These are phyloP conservation scores for Siphonodentalium dalli DNA, from an alignment of 2,888 invertebrate genomes.

Conservation along the genomic window DNA sequence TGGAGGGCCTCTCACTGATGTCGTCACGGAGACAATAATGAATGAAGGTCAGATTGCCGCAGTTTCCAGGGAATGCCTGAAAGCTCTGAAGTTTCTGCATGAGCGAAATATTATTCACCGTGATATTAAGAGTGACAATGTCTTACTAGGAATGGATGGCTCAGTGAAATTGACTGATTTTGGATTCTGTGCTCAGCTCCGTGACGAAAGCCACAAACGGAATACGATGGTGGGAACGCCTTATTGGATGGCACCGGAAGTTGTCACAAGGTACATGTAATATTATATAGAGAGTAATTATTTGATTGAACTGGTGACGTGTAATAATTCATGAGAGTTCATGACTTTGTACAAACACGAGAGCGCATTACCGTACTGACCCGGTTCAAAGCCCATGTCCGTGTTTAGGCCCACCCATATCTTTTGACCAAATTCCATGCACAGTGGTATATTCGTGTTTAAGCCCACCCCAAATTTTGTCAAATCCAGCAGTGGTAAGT, in stretches of 20 bases:
- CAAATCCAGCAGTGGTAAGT: too few relatives aligned
- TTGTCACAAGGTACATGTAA: conserved; percentile 67
- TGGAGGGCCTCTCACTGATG: conserved; percentile 92
- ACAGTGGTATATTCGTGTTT: too few relatives aligned
- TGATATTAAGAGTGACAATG: conserved; percentile 97
- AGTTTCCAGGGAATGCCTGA: conserved; percentile 86
- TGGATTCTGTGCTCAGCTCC: conserved; percentile 97
- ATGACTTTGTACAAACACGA: too few relatives aligned
- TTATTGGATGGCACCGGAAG: conserved; percentile 97
- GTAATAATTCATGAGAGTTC: too few relatives aligned
- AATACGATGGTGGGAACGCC: conserved; percentile 98
- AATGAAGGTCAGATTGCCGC: conserved; percentile 96
- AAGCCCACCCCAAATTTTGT: too few relatives aligned
- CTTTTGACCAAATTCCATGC: too few relatives aligned
- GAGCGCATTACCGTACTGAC: too few relatives aligned
- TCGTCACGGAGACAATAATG: conserved; percentile 96
- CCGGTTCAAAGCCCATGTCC: too few relatives aligned
- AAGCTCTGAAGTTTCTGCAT: conserved; percentile 90
- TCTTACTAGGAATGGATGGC: conserved; percentile 91
- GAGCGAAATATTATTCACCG: conserved; percentile 74
- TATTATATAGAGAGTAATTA: too few relatives aligned
- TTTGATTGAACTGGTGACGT: too few relatives aligned
- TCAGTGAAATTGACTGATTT: conserved; percentile 77
- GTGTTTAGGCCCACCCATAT: too few relatives aligned
- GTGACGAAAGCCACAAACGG: conserved; percentile 83